Evolutionary conservation across 2,888 invertebrate species (phyloP), one percentile per base, ranked within the genome.

Genomic region (Oligia fasciuncula): DNA sequence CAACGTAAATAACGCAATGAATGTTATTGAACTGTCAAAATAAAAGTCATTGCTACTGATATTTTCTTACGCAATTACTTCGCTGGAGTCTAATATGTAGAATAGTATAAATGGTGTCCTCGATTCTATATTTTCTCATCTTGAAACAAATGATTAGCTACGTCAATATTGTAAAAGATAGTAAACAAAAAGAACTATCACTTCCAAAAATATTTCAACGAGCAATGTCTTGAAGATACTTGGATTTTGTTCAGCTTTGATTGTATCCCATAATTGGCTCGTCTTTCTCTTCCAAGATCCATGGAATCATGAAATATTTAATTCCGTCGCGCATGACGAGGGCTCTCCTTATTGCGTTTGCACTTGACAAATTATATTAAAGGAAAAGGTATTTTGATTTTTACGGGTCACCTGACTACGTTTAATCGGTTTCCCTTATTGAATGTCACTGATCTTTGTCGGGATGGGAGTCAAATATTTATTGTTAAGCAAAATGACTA

Each of bases 341-440:
- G 89, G 87, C 90, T 85, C 87, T 90, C 85, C 93, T 94, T 93
- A 94, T 93, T 93, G 91, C 92, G 92, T 93, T 93, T 93, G 91
- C 91, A 93, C 89, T 94, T 93, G 93, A 94, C 94, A 93, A 93
- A 95, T 94, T 93, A 93, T 91, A 92, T 93, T 90, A 91, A 80
- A 76, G 85, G 73, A 57, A 51, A 40, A 80, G 69, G 63, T 76
- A 85, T 87, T 87, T 85, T 85, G 87, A 89, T 89, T 90, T 89
- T 83, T 80, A 77, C 70, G 35, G 73, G 71, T 85, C 85, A 89
- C 85, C 87, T 88, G 86, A 62, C 35, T 23, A 51, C 13, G 73
- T 84, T 87, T 86, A 68, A 77, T 80, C 71, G 75, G 46, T 71
- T 70, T 67, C 13, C 14, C 14, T 63, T 57, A 62, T 83, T 76